Evolutionary conservation across 2,797 vertebrate genomes (phyloP), one percentile per base, ranked within the genome.

Genomic region (Etheostoma perlongum): DNA sequence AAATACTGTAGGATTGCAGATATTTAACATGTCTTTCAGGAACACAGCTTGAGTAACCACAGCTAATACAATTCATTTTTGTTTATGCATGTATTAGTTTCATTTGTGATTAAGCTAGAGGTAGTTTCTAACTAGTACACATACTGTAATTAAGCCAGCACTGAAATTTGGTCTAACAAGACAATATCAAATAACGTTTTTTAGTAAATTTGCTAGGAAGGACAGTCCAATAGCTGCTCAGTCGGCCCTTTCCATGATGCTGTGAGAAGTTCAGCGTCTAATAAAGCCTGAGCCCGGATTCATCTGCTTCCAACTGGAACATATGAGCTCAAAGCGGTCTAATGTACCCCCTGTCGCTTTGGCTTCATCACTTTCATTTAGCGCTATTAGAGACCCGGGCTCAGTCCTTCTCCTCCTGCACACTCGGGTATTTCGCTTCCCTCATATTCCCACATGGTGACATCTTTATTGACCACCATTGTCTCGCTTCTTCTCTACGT

Each of bases 361-460:
- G 66, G 47, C 85, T 87, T 80, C 79, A 85, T 89, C 88, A 76
- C 80, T 76, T 87, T 86, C 79, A 87, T 91, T 90, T 90, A 79
- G 79, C 19, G 70, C 81, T 9, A 74, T 76, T 82, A 88, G 40
- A 55, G 68, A 54, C 63, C 51, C 55, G 23, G 76, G 16, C 71
- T 67, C 52, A 1, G 60, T 33, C 53, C 30, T 19, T 47, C 60
- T 74, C 71, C 13, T 75, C 61, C 71, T 61, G 52, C 44, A 3
- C 60, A 30, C 70, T 66, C 46, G 2, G 9, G 54, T 49, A 57
- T 75, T 72, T 60, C 21, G 66, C 70, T 47, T 60, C 33, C 49
- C 47, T 77, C 63, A 9, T 77, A n/a, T 79, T 87, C 83, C 58
- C 82, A 76, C 83, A 82, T 6, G 54, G 62, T 74, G 81, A 84